These are phyloP conservation scores for Cerastoderma edule DNA, from an alignment of 2,888 invertebrate species.

Conservation along the genomic window DNA sequence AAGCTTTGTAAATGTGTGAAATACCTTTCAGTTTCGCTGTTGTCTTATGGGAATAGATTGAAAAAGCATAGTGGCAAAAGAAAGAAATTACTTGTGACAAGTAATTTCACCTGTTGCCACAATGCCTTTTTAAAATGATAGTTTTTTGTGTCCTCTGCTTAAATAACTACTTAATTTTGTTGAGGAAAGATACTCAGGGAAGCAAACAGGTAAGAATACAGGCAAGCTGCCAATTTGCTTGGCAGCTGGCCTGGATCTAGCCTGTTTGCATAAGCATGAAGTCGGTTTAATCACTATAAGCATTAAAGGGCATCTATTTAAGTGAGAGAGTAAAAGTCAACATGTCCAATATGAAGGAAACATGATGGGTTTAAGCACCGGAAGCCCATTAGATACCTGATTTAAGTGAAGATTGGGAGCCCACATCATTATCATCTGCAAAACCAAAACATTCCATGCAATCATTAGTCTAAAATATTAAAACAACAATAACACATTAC, in stretches of 20 bases:
- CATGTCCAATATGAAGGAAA: background rate
- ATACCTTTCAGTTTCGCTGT: too few species aligned
- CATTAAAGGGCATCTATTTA: background rate
- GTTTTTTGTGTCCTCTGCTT: too few species aligned
- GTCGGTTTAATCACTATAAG: too few species aligned
- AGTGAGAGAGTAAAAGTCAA: background rate
- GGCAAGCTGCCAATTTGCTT: too few species aligned
- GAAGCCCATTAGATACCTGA: slow-evolving; percentile 56
- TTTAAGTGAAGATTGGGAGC: slow-evolving; percentile 58
- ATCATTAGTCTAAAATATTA: too few species aligned
- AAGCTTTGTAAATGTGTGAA: too few species aligned
- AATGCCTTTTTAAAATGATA: background rate
- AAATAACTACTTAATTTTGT: too few species aligned
- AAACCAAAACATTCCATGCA: slow-evolving; percentile 42
- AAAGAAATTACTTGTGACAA: background rate
- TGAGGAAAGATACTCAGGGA: too few species aligned
- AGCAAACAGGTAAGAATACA: slow-evolving; percentile 9
- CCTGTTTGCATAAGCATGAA: too few species aligned
- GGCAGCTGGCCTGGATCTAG: too few species aligned
- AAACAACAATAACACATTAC: too few species aligned
- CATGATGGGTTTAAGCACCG: slow-evolving; percentile 19
- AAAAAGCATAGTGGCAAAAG: background rate
- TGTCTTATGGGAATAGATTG: too few species aligned
- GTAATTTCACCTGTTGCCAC: slow-evolving; percentile 10
- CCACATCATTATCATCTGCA: slow-evolving; percentile 59